Evolutionary conservation across 2,797 vertebrate species (phyloP).

Genomic region (Chaetodon trifasciatus): DNA sequence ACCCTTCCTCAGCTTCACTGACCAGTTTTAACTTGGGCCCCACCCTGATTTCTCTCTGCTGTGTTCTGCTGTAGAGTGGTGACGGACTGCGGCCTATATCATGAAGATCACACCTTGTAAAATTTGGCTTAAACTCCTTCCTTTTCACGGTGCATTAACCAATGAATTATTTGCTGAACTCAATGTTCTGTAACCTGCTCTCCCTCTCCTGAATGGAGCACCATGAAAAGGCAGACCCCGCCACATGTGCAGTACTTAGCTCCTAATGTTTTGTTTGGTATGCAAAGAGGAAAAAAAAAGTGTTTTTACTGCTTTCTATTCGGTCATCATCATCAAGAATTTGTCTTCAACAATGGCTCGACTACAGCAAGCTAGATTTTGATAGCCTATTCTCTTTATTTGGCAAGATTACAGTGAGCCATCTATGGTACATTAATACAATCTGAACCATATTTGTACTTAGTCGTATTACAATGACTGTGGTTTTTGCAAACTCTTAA

Average conservation of each 20-base stretch:
- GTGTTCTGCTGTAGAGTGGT: slow-evolving; percentile 7
- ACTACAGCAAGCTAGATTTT: slow-evolving; percentile 17
- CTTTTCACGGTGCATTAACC: slow-evolving; percentile 53
- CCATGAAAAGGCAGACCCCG: slow-evolving; percentile 34
- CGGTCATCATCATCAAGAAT: slow-evolving; percentile 26
- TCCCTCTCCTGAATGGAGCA: slow-evolving; percentile 38
- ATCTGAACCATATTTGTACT: slow-evolving; percentile 14
- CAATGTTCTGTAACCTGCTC: slow-evolving; percentile 37
- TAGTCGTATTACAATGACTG: slow-evolving; percentile 20
- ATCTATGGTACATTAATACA: neutral
- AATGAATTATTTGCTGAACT: slow-evolving; percentile 53
- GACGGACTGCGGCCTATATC: slow-evolving; percentile 31
- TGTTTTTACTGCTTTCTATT: slow-evolving; percentile 10
- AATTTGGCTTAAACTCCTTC: slow-evolving; percentile 23
- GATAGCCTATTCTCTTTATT: slow-evolving; percentile 1
- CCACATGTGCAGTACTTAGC: slow-evolving; percentile 5
- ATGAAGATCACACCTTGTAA: slow-evolving; percentile 54
- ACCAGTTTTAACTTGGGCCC: slow-evolving; percentile 59
- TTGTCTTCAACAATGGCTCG: neutral
- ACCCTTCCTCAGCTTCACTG: slow-evolving; percentile 60
- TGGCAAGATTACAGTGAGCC: slow-evolving; percentile 16
- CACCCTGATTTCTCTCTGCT: slow-evolving; percentile 62
- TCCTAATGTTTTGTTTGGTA: slow-evolving; percentile 26
- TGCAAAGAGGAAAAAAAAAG: neutral
- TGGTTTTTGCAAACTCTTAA: slow-evolving; percentile 47